Percentiles rank a stretch among this genome's conserved stretches.
phyloP scores from a whole-genome alignment of 2,888 invertebrate species.

The Nomada fabriciana region DNA sequence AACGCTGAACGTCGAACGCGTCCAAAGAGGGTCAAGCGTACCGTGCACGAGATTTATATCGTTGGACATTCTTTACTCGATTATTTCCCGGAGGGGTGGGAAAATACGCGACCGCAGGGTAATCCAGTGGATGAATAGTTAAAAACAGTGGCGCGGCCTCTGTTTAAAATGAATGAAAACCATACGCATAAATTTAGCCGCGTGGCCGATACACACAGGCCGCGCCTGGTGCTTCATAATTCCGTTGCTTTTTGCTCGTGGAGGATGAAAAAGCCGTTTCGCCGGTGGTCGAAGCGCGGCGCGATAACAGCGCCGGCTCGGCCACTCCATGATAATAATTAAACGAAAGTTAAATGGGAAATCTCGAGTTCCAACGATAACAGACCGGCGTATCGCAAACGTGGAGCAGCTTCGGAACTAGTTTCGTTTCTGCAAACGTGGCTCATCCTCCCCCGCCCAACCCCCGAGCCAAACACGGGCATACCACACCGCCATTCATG shows the following conservation, averaged over 20 bases:
- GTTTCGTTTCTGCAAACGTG: constrained; percentile 68
- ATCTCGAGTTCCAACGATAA: constrained; percentile 66
- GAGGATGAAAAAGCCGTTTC: constrained; percentile 46
- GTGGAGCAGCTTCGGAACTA: constrained; percentile 62
- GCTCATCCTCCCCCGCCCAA: constrained; percentile 19
- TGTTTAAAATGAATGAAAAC: constrained; percentile 58
- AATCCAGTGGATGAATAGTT: constrained; percentile 44
- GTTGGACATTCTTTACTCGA: constrained; percentile 7
- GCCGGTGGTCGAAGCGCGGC: constrained; percentile 20
- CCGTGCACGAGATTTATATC: constrained; percentile 10
- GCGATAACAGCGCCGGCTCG: constrained; percentile 52
- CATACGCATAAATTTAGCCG: constrained; percentile 63
- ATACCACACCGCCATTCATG: constrained; percentile 19
- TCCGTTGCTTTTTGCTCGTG: constrained; percentile 50
- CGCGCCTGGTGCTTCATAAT: constrained; percentile 44
- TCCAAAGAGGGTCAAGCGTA: neutral
- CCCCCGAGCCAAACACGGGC: neutral
- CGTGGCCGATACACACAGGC: constrained; percentile 47
- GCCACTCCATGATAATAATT: constrained; percentile 72
- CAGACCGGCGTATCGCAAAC: constrained; percentile 43
- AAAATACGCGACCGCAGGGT: constrained; percentile 27
- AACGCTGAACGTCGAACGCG: neutral
- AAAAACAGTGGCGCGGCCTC: constrained; percentile 21
- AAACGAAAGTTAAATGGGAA: constrained; percentile 76
- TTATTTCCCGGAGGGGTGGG: neutral